Percentiles rank a stretch among this genome's conserved stretches.
Conservation (phyloP, 2,888 invertebrate species). For the Erebia aethiops region DNA sequence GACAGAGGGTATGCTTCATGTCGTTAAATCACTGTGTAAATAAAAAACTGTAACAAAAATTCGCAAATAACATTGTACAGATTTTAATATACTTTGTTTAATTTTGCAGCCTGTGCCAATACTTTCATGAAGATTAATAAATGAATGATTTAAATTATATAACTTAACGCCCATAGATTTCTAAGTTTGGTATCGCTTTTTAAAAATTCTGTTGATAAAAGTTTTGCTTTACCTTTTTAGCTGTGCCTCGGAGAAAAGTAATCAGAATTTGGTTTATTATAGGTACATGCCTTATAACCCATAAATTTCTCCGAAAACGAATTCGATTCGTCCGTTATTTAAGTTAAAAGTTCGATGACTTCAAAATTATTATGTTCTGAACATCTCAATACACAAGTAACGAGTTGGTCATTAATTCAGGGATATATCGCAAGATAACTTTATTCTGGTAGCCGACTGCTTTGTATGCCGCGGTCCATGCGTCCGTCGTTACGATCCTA, state of each 20-base stretch:
- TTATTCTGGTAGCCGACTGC: constrained; percentile 83
- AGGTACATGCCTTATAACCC: not conserved
- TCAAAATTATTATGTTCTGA: constrained; percentile 69
- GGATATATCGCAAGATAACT: constrained; percentile 82
- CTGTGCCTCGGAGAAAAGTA: not conserved
- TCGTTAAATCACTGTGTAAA: constrained; percentile 31
- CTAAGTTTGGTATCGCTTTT: not conserved
- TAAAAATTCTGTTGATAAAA: not conserved
- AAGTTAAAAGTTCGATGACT: constrained; percentile 60
- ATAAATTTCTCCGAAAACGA: constrained; percentile 18
- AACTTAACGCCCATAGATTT: not conserved
- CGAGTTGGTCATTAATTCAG: constrained; percentile 81
- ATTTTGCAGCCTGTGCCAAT: not conserved
- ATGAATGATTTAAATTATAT: not conserved
- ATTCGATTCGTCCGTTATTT: constrained; percentile 31
- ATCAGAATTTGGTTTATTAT: not conserved
- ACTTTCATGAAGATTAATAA: not conserved
- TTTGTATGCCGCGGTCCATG: constrained; percentile 81
- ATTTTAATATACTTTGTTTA: not conserved
- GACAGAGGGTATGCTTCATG: not conserved
- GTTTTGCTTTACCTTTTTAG: too few species aligned
- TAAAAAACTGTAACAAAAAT: not conserved
- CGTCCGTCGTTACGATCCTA: constrained; percentile 75
- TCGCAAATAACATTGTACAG: too few species aligned
- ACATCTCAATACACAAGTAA: constrained; percentile 82